These are phyloP conservation scores for Rhodeus uyekii DNA, from an alignment of 2,797 vertebrate species.

Conservation along the genomic window DNA sequence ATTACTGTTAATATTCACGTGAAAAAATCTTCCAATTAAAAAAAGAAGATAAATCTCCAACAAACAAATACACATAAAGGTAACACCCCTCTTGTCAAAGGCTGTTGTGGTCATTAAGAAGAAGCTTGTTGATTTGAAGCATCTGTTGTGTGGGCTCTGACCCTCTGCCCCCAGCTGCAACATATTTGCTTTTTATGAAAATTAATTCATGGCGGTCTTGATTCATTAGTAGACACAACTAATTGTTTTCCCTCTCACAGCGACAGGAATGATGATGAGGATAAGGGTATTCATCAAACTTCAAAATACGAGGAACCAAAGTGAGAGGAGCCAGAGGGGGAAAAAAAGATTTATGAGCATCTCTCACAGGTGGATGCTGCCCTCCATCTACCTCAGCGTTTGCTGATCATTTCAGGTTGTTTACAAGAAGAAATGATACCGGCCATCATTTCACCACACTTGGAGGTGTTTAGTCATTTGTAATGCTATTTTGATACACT, in stretches of 20 bases:
- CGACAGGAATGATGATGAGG: constrained; percentile 44
- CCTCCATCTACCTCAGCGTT: constrained; percentile 37
- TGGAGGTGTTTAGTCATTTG: constrained; percentile 23
- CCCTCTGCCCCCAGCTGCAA: constrained; percentile 40
- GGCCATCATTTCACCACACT: constrained; percentile 38
- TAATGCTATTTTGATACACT: constrained; percentile 18
- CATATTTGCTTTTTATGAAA: constrained; percentile 63
- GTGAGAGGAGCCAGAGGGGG: neutral
- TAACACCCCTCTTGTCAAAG: neutral
- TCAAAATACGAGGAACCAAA: constrained; percentile 56
- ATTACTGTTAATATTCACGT: neutral
- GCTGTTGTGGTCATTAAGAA: constrained; percentile 31
- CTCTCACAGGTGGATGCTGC: constrained; percentile 29
- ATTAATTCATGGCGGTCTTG: constrained; percentile 58
- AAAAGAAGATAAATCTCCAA: neutral
- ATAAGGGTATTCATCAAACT: constrained; percentile 57
- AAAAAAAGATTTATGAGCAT: constrained; percentile 33
- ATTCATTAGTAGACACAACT: constrained; percentile 61
- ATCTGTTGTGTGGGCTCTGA: constrained; percentile 56
- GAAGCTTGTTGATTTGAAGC: constrained; percentile 21
- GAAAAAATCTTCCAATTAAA: neutral
- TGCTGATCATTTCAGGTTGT: constrained; percentile 49
- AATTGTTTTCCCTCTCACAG: constrained; percentile 60
- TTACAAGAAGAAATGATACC: constrained; percentile 49
- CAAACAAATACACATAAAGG: constrained; percentile 29